Conservation (phyloP, 2,113 vertebrate species). For the Amia ocellicauda region DNA sequence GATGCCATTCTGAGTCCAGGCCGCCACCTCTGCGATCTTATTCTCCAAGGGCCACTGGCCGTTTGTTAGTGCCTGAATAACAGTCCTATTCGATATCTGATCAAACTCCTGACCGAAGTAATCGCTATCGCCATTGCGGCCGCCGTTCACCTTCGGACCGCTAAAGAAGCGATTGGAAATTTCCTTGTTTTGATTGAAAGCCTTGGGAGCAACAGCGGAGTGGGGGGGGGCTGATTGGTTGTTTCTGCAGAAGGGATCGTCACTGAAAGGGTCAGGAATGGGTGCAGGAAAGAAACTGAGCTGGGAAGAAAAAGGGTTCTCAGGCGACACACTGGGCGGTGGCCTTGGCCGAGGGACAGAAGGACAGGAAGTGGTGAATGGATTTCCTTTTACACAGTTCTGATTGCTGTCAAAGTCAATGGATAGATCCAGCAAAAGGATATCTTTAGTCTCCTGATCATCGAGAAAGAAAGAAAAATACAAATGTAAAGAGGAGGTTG, state of each 20-base stretch:
- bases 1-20: constrained; percentile 59
- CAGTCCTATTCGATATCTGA: constrained; percentile 72
- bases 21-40: constrained; percentile 45
- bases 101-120: constrained; percentile 74
- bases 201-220: constrained; percentile 56
- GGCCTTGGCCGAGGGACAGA: constrained; percentile 65
- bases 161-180: constrained; percentile 41
- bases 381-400: constrained; percentile 80
- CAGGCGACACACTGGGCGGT: constrained; percentile 62
- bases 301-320: constrained; percentile 70
- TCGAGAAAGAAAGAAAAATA: constrained; percentile 62
- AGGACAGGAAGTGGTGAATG: constrained; percentile 68
- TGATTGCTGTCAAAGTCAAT: constrained; percentile 91
- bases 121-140: constrained; percentile 64
- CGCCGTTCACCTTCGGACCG: constrained; percentile 50
- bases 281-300: constrained; percentile 87
- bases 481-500: constrained; percentile 23
- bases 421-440: constrained; percentile 93
- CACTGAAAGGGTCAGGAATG: constrained; percentile 85
- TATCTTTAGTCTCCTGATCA: constrained; percentile 86
- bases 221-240: constrained; percentile 52
- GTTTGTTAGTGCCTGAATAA: constrained; percentile 68
- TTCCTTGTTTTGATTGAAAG: constrained; percentile 58
- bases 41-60: constrained; percentile 69
- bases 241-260: constrained; percentile 78